Base-by-base conservation (phyloP, 1,140 invertebrate genomes). In the Conus betulinus region DNA sequence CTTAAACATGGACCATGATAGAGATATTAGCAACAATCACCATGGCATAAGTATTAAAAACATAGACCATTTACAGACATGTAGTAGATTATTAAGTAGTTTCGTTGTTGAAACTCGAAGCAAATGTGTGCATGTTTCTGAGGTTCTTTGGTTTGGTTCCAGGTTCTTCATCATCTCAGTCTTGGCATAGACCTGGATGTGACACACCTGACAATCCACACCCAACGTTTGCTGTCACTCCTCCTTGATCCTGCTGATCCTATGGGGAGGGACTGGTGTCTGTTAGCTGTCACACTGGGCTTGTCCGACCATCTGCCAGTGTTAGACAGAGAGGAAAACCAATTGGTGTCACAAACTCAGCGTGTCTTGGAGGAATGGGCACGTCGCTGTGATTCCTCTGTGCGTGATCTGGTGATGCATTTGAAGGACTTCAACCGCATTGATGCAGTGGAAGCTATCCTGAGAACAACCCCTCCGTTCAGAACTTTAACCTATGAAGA, bases 231-330 rank as follows among this genome's bases (percentile, higher is more conserved):
- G 67, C 90, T 95, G 23, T 96, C 97, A 85, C 94, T 96, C 51
- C 94, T 97, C 85, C 95, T 98, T 20, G 98, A 98, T 95, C 97
- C 97, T 1, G 96, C 97, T 11, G 97, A 98, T 93, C 96, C 96
- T 5, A 97, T 97, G 93, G 98, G 98, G 17, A 96, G 97, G 90
- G 97, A 98, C 93, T 98, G 97, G 97, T 98, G 97, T 94, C 95
- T 98, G 87, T 94, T 98, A 55, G 97, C 97, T 7, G 96, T 98
- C 1, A 96, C 97, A 88, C 94, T 98, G 55, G 97, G 97, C 51
- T 94, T 97, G 84, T 94, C 96, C 52, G 96, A 96, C 81, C 94
- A 95, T 83, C 90, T 97, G 23, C 96, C 96, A 17, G 93, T 94
- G 39, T 88, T 96, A 20, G 96, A 97, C 89, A 91, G 52, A 93